These are phyloP conservation scores for Thamnaconus septentrionalis DNA, from an alignment of 2,113 vertebrate species.

Conservation along the genomic window DNA sequence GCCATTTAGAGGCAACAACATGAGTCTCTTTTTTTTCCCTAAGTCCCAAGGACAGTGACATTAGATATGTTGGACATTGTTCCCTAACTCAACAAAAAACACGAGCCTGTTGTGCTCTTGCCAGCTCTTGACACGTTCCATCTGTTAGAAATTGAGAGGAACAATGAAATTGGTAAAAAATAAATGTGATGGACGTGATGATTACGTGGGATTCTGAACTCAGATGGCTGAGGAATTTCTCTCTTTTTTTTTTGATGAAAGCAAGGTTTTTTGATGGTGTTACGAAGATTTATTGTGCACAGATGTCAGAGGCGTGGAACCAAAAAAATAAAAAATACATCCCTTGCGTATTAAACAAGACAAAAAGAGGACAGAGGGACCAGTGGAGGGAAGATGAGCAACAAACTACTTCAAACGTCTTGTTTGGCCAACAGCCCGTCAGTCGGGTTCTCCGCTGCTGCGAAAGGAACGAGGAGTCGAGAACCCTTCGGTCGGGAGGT, in stretches of 20 bases:
- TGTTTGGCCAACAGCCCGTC: too few relatives aligned
- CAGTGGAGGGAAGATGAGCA: too few relatives aligned
- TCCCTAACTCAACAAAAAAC: background rate
- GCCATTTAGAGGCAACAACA: too few relatives aligned
- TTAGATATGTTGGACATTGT: background rate
- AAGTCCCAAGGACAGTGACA: background rate
- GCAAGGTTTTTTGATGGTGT: background rate
- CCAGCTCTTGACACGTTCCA: background rate
- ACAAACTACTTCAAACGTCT: too few relatives aligned
- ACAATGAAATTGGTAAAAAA: background rate
- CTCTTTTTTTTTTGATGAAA: background rate
- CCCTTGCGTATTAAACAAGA: background rate
- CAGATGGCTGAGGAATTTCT: background rate
- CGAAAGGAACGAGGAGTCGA: background rate
- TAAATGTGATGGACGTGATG: background rate
- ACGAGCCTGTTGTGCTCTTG: background rate
- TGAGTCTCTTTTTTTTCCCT: background rate
- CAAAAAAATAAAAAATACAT: background rate
- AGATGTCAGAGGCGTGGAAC: background rate
- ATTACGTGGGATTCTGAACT: background rate
- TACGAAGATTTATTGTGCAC: background rate
- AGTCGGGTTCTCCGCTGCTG: too few relatives aligned
- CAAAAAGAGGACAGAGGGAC: background rate
- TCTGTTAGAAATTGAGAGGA: background rate
- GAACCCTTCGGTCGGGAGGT: conserved; percentile 10